Percentiles rank a stretch among this genome's conserved stretches.
phyloP scores from a whole-genome alignment of 1,140 invertebrate species.

The Riptortus pedestris region DNA sequence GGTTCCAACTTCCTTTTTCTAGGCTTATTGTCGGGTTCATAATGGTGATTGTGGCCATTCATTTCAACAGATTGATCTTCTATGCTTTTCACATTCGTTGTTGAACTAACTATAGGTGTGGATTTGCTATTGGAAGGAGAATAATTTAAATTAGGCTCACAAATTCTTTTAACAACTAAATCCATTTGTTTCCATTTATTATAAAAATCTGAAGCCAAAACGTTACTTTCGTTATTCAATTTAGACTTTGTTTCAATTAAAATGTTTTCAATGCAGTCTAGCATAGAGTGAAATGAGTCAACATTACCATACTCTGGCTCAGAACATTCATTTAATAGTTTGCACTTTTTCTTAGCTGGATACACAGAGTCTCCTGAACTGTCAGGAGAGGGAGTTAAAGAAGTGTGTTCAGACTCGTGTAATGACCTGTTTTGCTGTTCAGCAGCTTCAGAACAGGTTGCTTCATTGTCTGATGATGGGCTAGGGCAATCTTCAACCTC shows the following conservation, averaged over 20 bases:
- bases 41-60: constrained; percentile 4
- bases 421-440: not conserved
- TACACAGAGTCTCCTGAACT: not conserved
- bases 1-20: constrained; percentile 13
- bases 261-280: not conserved
- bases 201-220: constrained; percentile 1
- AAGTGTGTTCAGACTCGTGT: not conserved
- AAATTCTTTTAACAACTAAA: constrained; percentile 2
- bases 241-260: not conserved
- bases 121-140: constrained; percentile 11
- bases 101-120: not conserved
- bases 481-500: constrained; percentile 10
- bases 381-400: not conserved
- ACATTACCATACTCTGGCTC: not conserved
- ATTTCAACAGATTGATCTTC: not conserved
- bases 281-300: not conserved
- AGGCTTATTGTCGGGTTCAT: not conserved
- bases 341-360: not conserved
- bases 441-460: not conserved
- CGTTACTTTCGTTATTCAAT: not conserved
- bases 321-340: not conserved
- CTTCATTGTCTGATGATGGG: not conserved
- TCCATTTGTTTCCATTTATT: not conserved
- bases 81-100: not conserved
- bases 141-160: not conserved